A percentile compares a stretch with the other conserved stretches of the same genome.
These are phyloP conservation scores for Eleginops maclovinus DNA, from an alignment of 2,113 vertebrate species.

Conservation along the genomic window DNA sequence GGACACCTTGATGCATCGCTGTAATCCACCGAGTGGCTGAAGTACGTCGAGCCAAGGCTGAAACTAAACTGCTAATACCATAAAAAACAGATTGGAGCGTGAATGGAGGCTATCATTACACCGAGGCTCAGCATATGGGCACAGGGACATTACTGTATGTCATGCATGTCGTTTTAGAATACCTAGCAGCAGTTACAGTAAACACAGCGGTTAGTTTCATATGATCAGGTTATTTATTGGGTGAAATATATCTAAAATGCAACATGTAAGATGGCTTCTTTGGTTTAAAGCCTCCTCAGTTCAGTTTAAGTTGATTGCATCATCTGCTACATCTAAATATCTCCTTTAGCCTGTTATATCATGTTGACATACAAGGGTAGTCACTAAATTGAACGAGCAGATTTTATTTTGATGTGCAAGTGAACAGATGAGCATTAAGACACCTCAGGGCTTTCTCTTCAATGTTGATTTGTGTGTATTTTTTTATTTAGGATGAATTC, in stretches of 20 bases:
- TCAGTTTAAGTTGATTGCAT: conserved; percentile 1
- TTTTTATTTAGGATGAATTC: not conserved
- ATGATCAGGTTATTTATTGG: not conserved
- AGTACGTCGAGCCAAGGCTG: conserved; percentile 45
- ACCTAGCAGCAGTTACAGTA: not conserved
- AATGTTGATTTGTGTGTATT: not conserved
- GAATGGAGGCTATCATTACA: conserved; percentile 46
- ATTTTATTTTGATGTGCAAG: not conserved
- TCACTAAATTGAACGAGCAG: conserved; percentile 9
- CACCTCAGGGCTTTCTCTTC: not conserved
- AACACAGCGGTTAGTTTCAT: not conserved
- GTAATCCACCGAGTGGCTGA: conserved; percentile 57
- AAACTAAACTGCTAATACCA: conserved; percentile 53
- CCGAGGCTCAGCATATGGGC: conserved; percentile 14
- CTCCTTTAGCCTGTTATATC: conserved; percentile 8
- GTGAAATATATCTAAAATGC: not conserved
- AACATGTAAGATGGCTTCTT: not conserved
- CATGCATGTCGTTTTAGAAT: not conserved
- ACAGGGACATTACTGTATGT: conserved; percentile 18
- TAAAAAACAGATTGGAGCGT: conserved; percentile 48
- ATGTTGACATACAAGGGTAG: conserved; percentile 3
- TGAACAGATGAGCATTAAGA: not conserved
- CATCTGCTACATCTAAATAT: conserved; percentile 17
- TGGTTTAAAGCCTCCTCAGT: not conserved
- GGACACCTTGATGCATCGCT: conserved; percentile 69